phyloP scores from a whole-genome alignment of 2,113 vertebrate species.

The Elephas maximus region DNA sequence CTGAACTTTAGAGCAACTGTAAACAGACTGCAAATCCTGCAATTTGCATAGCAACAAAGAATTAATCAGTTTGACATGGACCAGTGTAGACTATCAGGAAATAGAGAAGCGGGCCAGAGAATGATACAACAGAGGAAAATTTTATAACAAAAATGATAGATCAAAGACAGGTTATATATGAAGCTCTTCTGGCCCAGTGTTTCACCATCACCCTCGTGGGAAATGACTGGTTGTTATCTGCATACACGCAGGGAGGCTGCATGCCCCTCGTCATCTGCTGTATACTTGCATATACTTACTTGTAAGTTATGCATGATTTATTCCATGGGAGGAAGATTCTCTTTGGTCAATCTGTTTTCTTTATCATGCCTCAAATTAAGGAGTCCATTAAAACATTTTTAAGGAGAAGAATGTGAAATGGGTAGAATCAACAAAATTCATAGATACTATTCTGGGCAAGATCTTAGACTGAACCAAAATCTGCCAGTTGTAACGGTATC shows the following conservation, averaged over 20 bases:
- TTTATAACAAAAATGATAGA: neutral
- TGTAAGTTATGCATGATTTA: neutral
- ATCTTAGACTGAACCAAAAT: neutral
- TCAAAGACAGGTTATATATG: neutral
- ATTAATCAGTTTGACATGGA: neutral
- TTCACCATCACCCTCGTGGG: neutral
- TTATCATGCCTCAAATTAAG: neutral
- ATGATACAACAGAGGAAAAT: neutral
- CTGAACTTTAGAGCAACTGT: neutral
- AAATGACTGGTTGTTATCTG: neutral
- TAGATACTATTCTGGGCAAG: neutral
- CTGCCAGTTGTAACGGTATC: neutral
- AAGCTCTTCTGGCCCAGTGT: neutral
- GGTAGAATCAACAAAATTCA: neutral
- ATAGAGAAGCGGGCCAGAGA: neutral
- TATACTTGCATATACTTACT: neutral
- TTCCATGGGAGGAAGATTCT: neutral
- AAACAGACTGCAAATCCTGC: neutral
- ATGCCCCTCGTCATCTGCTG: neutral
- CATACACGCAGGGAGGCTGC: neutral
- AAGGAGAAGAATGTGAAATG: neutral
- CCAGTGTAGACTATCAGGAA: neutral
- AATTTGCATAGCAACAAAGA: neutral
- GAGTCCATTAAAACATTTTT: neutral
- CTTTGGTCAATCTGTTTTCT: neutral